Conservation (phyloP, 2,113 vertebrate species). For the Ptilonorhynchus violaceus region DNA sequence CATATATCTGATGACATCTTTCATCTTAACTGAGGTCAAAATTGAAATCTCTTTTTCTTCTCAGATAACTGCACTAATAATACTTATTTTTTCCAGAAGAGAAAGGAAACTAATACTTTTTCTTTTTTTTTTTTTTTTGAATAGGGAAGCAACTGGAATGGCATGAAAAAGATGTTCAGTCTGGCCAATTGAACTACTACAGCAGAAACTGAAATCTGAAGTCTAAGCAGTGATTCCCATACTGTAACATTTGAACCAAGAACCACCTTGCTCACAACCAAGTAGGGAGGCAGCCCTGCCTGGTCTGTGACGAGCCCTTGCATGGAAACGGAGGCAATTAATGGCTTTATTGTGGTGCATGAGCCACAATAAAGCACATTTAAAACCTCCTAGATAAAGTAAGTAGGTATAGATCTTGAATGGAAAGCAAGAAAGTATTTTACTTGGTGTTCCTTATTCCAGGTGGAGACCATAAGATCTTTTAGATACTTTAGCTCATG, state of each 20-base stretch:
- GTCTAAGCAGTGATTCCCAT: not conserved
- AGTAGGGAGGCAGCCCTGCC: not conserved
- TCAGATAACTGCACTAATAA: not conserved
- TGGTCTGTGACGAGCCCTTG: not conserved
- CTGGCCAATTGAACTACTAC: not conserved
- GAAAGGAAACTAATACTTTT: not conserved
- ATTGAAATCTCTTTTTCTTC: not conserved
- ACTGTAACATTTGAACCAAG: not conserved
- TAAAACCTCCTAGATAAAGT: not conserved
- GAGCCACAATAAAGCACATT: not conserved
- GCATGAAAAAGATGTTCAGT: not conserved
- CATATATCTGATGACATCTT: not conserved
- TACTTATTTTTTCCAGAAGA: not conserved
- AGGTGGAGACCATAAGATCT: not conserved
- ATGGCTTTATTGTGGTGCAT: not conserved
- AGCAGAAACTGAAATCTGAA: not conserved
- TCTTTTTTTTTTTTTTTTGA: not conserved
- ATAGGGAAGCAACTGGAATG: not conserved
- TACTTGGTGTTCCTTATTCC: not conserved
- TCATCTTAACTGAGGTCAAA: not conserved
- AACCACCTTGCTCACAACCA: not conserved
- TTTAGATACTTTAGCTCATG: not conserved
- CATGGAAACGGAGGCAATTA: not conserved
- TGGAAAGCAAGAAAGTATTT: not conserved
- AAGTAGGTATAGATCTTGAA: not conserved